Evolutionary conservation across 1,140 invertebrate genomes (phyloP).

Genomic region (Brachionus angularis): DNA sequence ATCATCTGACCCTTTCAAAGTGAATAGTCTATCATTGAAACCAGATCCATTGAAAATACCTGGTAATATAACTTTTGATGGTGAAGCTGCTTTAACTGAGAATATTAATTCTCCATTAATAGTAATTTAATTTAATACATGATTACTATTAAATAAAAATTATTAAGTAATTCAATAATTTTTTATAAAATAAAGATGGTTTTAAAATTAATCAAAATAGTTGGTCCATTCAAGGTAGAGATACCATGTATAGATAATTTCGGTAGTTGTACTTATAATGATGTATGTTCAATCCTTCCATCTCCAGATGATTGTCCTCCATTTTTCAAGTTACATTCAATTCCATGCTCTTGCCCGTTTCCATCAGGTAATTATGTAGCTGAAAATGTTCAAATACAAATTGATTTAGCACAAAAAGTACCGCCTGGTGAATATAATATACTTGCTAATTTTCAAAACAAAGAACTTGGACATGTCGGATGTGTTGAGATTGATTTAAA

Average conservation of each 20-base stretch:
- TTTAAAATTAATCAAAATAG: slow-evolving; percentile 32
- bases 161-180: not conserved
- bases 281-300: slow-evolving; percentile 9
- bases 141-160: not conserved
- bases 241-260: slow-evolving; percentile 43
- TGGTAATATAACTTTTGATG: slow-evolving; percentile 8
- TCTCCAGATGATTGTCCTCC: slow-evolving; percentile 20
- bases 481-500: slow-evolving; percentile 33
- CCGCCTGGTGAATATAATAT: slow-evolving; percentile 30
- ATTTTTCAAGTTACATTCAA: slow-evolving; percentile 24
- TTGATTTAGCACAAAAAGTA: not conserved
- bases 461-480: slow-evolving; percentile 30
- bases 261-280: slow-evolving; percentile 35
- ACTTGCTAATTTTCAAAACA: slow-evolving; percentile 24
- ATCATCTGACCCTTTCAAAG: not conserved
- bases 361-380: not conserved
- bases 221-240: slow-evolving; percentile 38
- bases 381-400: not conserved
- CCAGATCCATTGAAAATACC: slow-evolving; percentile 29
- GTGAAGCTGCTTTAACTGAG: not conserved
- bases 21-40: not conserved
- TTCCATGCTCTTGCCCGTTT: slow-evolving; percentile 40
- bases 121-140: not conserved
- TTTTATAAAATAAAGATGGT: not conserved
- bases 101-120: not conserved